phyloP scores from a whole-genome alignment of 1,140 invertebrate species.

The Drosophila eugracilis region DNA sequence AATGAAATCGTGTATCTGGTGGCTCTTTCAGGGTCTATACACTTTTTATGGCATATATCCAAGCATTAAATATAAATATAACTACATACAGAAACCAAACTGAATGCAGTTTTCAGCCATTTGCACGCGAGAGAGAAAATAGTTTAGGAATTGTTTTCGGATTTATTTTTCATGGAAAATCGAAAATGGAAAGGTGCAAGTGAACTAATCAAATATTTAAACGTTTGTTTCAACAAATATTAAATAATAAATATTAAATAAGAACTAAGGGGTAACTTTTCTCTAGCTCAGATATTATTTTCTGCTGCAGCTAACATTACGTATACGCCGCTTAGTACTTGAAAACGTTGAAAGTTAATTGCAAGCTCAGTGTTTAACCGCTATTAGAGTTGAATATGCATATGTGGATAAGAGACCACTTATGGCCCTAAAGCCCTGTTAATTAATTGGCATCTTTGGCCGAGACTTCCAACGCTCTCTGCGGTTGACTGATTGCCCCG shows the following conservation, averaged over 20 bases:
- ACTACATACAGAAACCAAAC: constrained; percentile 4
- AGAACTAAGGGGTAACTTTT: too few relatives aligned
- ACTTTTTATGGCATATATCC: constrained; percentile 47
- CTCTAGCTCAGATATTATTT: background rate
- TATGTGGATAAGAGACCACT: constrained; percentile 10
- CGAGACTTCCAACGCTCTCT: constrained; percentile 22
- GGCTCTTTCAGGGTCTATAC: constrained; percentile 17
- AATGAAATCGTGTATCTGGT: constrained; percentile 46
- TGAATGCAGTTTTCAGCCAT: constrained; percentile 42
- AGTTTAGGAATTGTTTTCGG: constrained; percentile 21
- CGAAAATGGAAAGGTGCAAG: too few relatives aligned
- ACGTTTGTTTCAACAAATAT: too few relatives aligned
- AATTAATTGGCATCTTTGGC: constrained; percentile 47
- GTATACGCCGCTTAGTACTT: constrained; percentile 43
- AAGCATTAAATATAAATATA: constrained; percentile 29
- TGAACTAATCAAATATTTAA: too few relatives aligned
- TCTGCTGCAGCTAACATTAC: constrained; percentile 14
- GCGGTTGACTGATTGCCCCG: constrained; percentile 33
- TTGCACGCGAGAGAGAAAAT: constrained; percentile 43
- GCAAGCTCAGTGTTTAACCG: constrained; percentile 26
- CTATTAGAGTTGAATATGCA: constrained; percentile 27
- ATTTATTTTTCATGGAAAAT: constrained; percentile 24
- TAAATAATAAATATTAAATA: too few relatives aligned
- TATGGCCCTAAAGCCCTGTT: constrained; percentile 20
- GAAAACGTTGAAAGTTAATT: constrained; percentile 6